Evolutionary conservation across 2,797 vertebrate genomes (phyloP), one percentile per base, ranked within the genome.

Genomic region (Gallinago nigripennis): DNA sequence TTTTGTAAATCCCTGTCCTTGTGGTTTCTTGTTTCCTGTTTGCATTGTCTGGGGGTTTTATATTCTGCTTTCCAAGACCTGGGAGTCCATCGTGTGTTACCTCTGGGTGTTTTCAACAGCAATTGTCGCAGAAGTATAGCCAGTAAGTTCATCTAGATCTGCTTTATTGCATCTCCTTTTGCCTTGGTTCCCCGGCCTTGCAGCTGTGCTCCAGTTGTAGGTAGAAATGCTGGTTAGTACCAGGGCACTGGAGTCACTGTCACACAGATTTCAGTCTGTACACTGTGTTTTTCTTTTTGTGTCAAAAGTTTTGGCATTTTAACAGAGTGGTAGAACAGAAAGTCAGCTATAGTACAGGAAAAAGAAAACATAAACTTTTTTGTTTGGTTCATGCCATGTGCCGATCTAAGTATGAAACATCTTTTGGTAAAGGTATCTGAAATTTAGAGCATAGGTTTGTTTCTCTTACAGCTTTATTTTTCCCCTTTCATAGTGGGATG

Each of bases 401-500:
- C 15, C 3, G 5, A 25, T 85, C 81, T 43, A 87, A 89, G 46
- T 75, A 39, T 13, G 76, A 57, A 89, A 9, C 17, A 48, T 71
- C 27, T 86, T 83, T 72, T 70, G 27, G 12, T 78, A 85, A 93
- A 92, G 28, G 4, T 28, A 54, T 37, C 56, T 78, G 75, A 46
- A 80, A 71, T 83, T 56, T 56, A 88, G 10, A 56, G 39, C 33
- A 11, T 39, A 72, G 25, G 16, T 70, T 90, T 25, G 16, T 70
- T 90, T 25, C n/a, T 88, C 21, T 87, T 28, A 21, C 11, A 63
- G 28, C 43, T 72, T 33, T 46, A 19, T 41, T 87, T 72, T 57
- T 46, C 24, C 66, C 79, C 79, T 90, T 95, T 94, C 88, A 68
- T 92, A 64, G 45, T 30, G n/a, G 43, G 16, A 78, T 72, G 94